Evolutionary conservation across 2,888 invertebrate species (phyloP).

Genomic region (Apodemia zela): DNA sequence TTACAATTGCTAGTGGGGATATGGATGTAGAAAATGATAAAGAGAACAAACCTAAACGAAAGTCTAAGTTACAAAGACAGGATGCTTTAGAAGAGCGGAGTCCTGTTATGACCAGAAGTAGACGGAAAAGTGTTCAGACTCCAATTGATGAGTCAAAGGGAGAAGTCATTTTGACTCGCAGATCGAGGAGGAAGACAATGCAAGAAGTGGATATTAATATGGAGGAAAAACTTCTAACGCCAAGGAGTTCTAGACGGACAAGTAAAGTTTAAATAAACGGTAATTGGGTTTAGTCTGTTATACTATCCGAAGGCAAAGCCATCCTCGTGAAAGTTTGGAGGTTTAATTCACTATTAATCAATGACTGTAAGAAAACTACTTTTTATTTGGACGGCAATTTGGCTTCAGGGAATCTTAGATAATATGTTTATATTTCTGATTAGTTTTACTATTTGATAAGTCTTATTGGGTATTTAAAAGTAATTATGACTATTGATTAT

Average conservation of each 20-base stretch:
- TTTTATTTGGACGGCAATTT: no score
- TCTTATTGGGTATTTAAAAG: no score
- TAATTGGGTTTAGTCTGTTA: background rate
- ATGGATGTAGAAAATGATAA: slow-evolving; percentile 43
- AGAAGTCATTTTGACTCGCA: slow-evolving; percentile 16
- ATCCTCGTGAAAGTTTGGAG: no score
- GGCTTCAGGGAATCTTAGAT: no score
- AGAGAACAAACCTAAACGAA: slow-evolving; percentile 41
- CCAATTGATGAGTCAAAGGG: slow-evolving; percentile 28
- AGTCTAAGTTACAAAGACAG: slow-evolving; percentile 42
- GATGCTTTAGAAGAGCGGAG: slow-evolving; percentile 44
- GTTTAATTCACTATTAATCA: no score
- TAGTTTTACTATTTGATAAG: no score
- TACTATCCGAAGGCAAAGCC: no score
- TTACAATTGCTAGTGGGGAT: slow-evolving; percentile 32
- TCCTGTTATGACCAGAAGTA: slow-evolving; percentile 49
- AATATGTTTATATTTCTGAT: no score
- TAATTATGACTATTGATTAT: no score
- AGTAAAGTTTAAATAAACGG: slow-evolving; percentile 11
- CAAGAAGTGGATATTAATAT: slow-evolving; percentile 31
- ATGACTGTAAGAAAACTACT: no score
- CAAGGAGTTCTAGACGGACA: slow-evolving; percentile 32
- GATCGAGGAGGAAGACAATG: slow-evolving; percentile 38
- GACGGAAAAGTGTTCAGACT: slow-evolving; percentile 45
- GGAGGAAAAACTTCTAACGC: slow-evolving; percentile 35